phyloP scores from a whole-genome alignment of 2,113 vertebrate species.

The Cyanocitta stelleri region DNA sequence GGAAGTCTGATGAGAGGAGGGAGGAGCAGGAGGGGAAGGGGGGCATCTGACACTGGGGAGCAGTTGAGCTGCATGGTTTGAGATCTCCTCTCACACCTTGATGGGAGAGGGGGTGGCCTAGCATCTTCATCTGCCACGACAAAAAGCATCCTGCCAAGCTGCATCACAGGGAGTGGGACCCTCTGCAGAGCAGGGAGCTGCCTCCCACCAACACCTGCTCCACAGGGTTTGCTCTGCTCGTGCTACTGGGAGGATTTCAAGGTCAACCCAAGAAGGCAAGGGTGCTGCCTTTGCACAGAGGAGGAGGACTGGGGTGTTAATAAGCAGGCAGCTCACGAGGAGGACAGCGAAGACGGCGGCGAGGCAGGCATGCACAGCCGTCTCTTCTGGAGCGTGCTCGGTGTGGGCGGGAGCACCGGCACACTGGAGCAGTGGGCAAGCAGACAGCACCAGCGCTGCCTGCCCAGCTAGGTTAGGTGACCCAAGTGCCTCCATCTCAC shows the following conservation, averaged over 20 bases:
- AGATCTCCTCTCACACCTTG: background rate
- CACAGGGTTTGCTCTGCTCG: rapidly evolving
- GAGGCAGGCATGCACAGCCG: background rate
- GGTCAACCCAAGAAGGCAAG: background rate
- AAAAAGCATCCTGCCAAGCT: background rate
- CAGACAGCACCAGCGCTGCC: background rate
- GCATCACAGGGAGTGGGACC: background rate
- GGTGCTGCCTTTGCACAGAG: background rate
- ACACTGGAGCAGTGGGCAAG: background rate
- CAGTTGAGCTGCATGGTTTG: conserved; percentile 19
- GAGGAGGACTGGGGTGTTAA: background rate
- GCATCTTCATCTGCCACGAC: background rate
- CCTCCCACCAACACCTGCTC: background rate
- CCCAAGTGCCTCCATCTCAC: background rate
- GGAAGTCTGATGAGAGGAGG: background rate
- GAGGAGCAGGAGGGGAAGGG: background rate
- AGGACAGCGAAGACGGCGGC: rapidly evolving
- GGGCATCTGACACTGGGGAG: background rate
- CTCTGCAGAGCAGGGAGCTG: background rate
- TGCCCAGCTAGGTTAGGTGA: rapidly evolving
- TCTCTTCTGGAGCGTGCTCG: background rate
- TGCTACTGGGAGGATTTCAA: background rate
- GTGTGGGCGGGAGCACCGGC: rapidly evolving
- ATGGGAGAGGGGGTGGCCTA: rapidly evolving
- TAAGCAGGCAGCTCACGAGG: background rate